phyloP scores from a whole-genome alignment of 2,113 vertebrate genomes.

The Formicarius rufipectus region DNA sequence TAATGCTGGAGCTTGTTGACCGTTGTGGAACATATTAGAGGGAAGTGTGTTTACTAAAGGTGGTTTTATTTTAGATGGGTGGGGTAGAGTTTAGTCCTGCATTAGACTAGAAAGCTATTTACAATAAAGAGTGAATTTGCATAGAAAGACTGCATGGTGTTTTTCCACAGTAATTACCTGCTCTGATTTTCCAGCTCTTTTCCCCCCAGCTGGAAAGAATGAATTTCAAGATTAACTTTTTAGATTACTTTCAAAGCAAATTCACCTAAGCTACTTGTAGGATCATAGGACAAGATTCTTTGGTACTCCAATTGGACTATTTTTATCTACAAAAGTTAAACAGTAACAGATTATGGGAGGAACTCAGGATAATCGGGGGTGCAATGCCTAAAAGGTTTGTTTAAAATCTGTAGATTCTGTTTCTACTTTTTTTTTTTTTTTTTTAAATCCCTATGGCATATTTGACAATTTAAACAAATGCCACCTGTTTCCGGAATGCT shows the following conservation, averaged over 20 bases:
- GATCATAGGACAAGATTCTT: neutral
- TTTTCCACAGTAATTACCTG: neutral
- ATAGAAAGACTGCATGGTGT: neutral
- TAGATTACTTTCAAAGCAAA: neutral
- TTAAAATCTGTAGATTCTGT: constrained; percentile 1
- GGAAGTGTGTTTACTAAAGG: neutral
- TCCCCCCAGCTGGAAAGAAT: neutral
- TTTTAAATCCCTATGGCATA: neutral
- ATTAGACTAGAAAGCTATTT: constrained; percentile 12
- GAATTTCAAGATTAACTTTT: neutral
- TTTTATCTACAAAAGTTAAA: constrained; percentile 19
- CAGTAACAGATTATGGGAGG: neutral
- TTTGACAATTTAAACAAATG: neutral
- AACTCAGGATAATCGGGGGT: neutral
- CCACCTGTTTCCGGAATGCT: neutral
- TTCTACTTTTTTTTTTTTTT: neutral
- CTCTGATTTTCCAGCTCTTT: neutral
- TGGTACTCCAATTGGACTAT: neutral
- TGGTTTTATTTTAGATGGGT: neutral
- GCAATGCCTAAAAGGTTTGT: neutral
- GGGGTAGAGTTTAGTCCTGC: neutral
- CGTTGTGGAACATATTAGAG: neutral
- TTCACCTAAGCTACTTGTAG: neutral
- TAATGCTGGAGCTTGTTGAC: neutral
- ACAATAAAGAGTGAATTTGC: neutral